A percentile compares a stretch with the other conserved stretches of the same genome.
phyloP scores from a whole-genome alignment of 2,113 vertebrate species.

The Coryphaenoides rupestris region DNA sequence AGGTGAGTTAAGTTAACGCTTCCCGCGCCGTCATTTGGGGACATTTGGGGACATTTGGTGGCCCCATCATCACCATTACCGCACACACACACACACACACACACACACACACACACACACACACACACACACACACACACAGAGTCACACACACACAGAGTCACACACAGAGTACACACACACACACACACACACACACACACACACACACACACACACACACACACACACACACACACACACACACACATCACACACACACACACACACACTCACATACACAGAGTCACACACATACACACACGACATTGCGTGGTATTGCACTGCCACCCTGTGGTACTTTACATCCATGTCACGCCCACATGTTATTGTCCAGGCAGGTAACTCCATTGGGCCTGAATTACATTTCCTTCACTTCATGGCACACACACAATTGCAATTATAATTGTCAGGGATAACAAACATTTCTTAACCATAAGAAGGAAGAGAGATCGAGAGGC shows the following conservation, averaged over 20 bases:
- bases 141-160: background rate
- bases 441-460: too few species aligned
- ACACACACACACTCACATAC: background rate
- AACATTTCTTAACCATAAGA: too few species aligned
- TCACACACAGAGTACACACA: slow-evolving; percentile 1
- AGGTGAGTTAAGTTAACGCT: too few species aligned
- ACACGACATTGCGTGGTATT: background rate
- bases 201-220: background rate
- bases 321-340: background rate
- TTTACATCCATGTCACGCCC: too few species aligned
- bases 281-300: slow-evolving; percentile 3
- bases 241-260: slow-evolving; percentile 10
- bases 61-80: too few species aligned
- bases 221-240: slow-evolving; percentile 9
- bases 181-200: background rate
- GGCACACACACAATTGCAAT: too few species aligned
- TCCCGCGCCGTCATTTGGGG: too few species aligned
- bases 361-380: too few species aligned
- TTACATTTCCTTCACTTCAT: too few species aligned
- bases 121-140: slow-evolving; percentile 11
- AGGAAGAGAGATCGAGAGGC: too few species aligned
- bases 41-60: too few species aligned
- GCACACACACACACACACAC: background rate
- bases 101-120: slow-evolving; percentile 5
- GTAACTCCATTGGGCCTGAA: too few species aligned